Conservation (phyloP, 2,797 vertebrate genomes). For the Martes flavigula region DNA sequence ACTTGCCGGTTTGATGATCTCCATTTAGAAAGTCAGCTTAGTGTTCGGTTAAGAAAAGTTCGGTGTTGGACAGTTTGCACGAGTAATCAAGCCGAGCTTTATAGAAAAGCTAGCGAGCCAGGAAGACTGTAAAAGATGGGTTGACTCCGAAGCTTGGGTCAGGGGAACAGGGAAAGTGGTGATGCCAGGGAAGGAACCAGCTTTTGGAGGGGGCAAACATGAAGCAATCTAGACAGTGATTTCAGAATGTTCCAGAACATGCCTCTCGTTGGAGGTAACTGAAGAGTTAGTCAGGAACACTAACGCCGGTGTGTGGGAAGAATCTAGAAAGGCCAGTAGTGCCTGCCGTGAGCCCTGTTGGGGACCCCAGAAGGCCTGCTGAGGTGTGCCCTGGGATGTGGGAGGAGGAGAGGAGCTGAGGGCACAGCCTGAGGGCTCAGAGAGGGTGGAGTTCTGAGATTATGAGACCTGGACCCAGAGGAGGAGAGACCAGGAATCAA, state of each 20-base stretch:
- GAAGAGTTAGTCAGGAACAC: not conserved
- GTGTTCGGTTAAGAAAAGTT: not conserved
- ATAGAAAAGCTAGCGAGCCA: not conserved
- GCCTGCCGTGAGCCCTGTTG: not conserved
- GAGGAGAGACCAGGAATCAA: not conserved
- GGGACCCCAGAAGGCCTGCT: not conserved
- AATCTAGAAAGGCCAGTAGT: not conserved
- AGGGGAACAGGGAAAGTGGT: not conserved
- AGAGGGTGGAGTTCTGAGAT: not conserved
- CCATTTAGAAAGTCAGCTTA: not conserved
- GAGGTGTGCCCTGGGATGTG: not conserved
- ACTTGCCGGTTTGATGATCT: slow-evolving; percentile 26
- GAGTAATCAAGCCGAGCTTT: not conserved
- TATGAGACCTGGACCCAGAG: not conserved
- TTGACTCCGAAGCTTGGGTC: not conserved
- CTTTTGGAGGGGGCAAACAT: not conserved
- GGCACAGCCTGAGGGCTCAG: not conserved
- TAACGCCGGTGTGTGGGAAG: not conserved
- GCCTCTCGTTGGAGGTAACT: not conserved
- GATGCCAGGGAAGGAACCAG: not conserved
- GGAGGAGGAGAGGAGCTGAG: not conserved
- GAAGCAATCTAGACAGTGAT: not conserved
- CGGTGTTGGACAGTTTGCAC: not conserved
- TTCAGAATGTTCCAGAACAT: not conserved
- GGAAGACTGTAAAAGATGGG: not conserved